phyloP scores from a whole-genome alignment of 2,113 vertebrate species.

The Montifringilla adamsi region DNA sequence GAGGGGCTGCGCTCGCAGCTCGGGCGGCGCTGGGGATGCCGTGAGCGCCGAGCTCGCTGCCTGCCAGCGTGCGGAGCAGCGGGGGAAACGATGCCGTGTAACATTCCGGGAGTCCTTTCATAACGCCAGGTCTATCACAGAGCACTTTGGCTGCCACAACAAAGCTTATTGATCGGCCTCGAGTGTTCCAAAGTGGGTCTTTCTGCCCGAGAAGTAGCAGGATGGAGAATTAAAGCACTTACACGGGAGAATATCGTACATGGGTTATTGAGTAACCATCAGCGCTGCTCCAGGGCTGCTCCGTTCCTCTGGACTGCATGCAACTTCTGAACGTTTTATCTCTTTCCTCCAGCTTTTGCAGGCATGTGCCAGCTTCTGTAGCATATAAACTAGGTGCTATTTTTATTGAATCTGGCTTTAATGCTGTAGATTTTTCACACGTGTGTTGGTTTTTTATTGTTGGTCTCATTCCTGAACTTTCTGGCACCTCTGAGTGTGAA shows the following conservation, averaged over 20 bases:
- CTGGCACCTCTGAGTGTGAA: conserved; percentile 45
- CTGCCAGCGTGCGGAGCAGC: background rate
- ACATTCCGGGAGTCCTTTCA: background rate
- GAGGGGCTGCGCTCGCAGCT: background rate
- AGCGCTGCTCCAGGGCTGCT: background rate
- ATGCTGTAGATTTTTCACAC: conserved; percentile 58
- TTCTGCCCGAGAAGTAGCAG: background rate
- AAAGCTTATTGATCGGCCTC: background rate
- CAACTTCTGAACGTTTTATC: conserved; percentile 2
- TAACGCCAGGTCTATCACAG: background rate
- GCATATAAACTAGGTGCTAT: conserved; percentile 62
- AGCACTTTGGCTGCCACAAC: conserved; percentile 33
- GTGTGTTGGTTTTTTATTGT: conserved; percentile 42
- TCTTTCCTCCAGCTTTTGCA: background rate
- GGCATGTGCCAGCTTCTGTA: conserved; percentile 40
- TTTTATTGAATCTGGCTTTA: conserved; percentile 66
- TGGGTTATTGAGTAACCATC: conserved; percentile 12
- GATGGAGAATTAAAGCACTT: background rate
- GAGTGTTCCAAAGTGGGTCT: background rate
- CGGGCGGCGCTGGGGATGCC: background rate
- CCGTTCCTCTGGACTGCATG: background rate
- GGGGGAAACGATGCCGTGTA: background rate
- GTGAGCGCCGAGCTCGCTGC: background rate
- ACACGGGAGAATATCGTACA: background rate
- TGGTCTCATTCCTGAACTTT: conserved; percentile 59